A percentile compares a stretch with the other conserved stretches of the same genome.
These are phyloP conservation scores for Rhyacichthys aspro DNA, from an alignment of 2,797 vertebrate species.

Conservation along the genomic window DNA sequence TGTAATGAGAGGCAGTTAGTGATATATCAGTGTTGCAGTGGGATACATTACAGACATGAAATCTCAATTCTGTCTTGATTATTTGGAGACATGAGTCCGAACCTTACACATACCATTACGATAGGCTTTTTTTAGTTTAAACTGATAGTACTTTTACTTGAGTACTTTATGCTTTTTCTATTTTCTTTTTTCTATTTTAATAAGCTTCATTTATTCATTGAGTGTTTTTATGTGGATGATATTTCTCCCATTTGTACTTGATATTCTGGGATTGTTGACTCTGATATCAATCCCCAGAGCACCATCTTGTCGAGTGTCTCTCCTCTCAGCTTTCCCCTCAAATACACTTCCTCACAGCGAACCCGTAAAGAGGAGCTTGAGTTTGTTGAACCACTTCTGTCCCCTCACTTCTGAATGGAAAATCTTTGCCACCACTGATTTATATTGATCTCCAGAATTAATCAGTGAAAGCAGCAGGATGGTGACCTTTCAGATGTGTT, in stretches of 20 bases:
- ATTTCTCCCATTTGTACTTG: neutral
- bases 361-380: constrained; percentile 13
- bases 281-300: constrained; percentile 6
- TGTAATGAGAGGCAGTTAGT: constrained; percentile 21
- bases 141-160: too few relatives aligned
- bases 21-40: constrained; percentile 5
- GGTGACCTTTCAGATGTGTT: constrained; percentile 57
- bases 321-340: constrained; percentile 13
- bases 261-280: neutral
- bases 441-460: constrained; percentile 46
- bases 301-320: neutral
- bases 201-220: too few relatives aligned
- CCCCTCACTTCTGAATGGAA: constrained; percentile 15
- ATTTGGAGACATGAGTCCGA: too few relatives aligned
- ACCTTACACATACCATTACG: too few relatives aligned
- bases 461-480: constrained; percentile 40
- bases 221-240: neutral
- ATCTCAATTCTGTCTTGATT: neutral
- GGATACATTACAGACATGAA: constrained; percentile 1
- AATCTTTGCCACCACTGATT: constrained; percentile 16
- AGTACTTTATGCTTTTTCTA: too few relatives aligned
- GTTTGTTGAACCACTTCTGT: constrained; percentile 9
- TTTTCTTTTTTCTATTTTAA: too few relatives aligned
- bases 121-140: too few relatives aligned
- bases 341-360: constrained; percentile 19